Percentiles rank a stretch among this genome's conserved stretches.
These are phyloP conservation scores for Erethizon dorsatum DNA, from an alignment of 2,797 vertebrate species.

Conservation along the genomic window DNA sequence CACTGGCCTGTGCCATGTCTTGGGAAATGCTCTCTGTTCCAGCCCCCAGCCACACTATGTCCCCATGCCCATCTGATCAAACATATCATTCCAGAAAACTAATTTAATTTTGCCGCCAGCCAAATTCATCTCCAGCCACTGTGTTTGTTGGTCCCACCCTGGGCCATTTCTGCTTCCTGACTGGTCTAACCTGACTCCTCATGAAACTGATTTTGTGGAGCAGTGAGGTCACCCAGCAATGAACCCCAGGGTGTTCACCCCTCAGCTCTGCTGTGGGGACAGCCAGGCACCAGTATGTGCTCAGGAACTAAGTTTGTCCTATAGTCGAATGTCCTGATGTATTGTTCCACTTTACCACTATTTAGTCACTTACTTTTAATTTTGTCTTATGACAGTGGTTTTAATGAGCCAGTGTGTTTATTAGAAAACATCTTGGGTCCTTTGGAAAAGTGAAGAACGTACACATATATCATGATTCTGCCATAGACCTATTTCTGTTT, in stretches of 20 bases:
- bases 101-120: no score
- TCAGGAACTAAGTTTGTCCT: neutral
- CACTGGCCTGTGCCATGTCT: no score
- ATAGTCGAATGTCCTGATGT: neutral
- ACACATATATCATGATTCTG: no score
- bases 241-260: neutral
- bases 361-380: neutral
- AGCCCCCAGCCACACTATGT: rapidly evolving
- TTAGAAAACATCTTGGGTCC: neutral
- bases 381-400: neutral
- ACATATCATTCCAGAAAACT: rapidly evolving
- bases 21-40: neutral
- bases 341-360: neutral
- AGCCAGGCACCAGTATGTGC: rapidly evolving
- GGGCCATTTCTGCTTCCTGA: neutral
- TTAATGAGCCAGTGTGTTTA: neutral
- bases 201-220: rapidly evolving
- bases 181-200: neutral
- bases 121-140: neutral
- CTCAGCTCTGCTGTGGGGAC: neutral
- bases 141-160: neutral
- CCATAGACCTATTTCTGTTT: neutral
- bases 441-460: neutral
- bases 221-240: neutral
- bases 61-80: neutral